Evolutionary conservation across 2,888 invertebrate genomes (phyloP), one percentile per base, ranked within the genome.

Genomic region (Gibbula magus): DNA sequence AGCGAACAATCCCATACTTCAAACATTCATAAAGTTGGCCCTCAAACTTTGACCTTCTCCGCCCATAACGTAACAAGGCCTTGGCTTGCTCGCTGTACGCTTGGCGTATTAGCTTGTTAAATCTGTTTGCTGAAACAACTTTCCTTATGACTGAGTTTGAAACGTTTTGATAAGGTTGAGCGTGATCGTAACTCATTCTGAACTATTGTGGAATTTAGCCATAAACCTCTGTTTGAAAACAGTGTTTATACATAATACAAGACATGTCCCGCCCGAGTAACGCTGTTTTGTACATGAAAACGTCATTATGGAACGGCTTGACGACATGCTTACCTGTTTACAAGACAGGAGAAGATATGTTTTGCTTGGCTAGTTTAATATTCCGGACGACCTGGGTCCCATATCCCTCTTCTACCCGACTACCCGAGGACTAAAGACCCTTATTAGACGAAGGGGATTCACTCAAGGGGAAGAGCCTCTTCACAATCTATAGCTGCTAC

Each of bases 361-460:
- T 61, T 25, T 61, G 61, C 61, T 25, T 61, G 29, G 61, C 16
- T 18, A 29, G 61, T 8, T 32, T 32, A 25, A 61, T 61, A 61
- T 61, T 61, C 61, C 61, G 29, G 61, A 25, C 29, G 61, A 61
- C 61, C 61, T 61, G 29, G 29, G 61, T 61, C 61, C 29, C 25
- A 61, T 29, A 29, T 25, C 29, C 25, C 25, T 61, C 61, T 29
- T 61, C 22, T 61, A 61, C 61, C 61, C 61, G 16, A 29, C 13
- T 61, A 61, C 61, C 61, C 61, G 25, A 25, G 61, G 61, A 61
- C 61, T 61, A 61, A 61, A 61, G 61, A 29, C 61, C 61, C 29
- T 25, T 32, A 61, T 61, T 29, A 61, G 61, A 61, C 61, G 29
- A 29, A 25, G 61, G 25, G 61, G 16, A 29, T 22, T 16, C 25